These are phyloP conservation scores for Danio kyathit DNA, from an alignment of 2,797 vertebrate genomes.

Conservation along the genomic window DNA sequence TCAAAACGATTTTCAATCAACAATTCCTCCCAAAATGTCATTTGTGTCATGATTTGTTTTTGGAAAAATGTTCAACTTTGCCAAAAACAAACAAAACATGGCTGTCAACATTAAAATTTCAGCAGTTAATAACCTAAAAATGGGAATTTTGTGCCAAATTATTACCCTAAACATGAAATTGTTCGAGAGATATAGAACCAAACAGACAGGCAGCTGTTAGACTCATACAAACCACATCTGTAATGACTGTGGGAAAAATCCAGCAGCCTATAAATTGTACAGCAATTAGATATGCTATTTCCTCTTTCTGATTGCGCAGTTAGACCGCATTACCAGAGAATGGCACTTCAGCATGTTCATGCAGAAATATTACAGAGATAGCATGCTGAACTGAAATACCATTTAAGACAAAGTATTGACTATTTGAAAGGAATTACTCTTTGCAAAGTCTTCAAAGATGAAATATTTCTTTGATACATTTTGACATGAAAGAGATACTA, in stretches of 20 bases:
- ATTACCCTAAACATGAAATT: not conserved
- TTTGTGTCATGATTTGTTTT: no score
- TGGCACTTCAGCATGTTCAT: not conserved
- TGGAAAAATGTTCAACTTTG: no score
- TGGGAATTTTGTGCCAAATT: not conserved
- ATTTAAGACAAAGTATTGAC: not conserved
- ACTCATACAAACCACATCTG: not conserved
- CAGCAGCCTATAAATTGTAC: not conserved
- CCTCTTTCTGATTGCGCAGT: conserved; percentile 8
- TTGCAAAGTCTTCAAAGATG: not conserved
- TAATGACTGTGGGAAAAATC: not conserved
- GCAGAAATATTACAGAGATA: not conserved
- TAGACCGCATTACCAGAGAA: conserved; percentile 5
- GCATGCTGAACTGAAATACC: not conserved
- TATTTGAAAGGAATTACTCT: not conserved
- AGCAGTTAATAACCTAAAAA: no score
- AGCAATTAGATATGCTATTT: conserved; percentile 33
- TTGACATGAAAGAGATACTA: not conserved
- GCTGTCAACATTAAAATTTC: no score
- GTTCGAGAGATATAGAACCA: not conserved
- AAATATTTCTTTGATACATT: not conserved
- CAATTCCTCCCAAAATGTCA: no score
- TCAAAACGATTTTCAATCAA: no score
- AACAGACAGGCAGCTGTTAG: conserved; percentile 7
- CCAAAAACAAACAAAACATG: no score